These are phyloP conservation scores for Latrodectus hesperus DNA, from an alignment of 2,888 invertebrate species.

Conservation along the genomic window DNA sequence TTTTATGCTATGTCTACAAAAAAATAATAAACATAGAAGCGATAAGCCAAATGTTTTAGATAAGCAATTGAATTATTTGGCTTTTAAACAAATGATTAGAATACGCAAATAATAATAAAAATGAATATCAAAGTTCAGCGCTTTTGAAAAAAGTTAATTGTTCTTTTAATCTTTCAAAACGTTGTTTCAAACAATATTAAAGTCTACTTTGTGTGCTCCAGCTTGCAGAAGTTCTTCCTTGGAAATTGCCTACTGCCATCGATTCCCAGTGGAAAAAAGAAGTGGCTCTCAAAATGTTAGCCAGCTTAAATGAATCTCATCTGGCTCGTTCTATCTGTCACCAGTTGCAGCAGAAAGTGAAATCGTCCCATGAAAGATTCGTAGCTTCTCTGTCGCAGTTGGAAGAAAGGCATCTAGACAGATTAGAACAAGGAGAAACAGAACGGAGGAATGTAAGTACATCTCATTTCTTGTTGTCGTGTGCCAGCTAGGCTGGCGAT, in stretches of 20 bases:
- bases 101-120: too few relatives aligned
- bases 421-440: constrained; percentile 55
- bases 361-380: constrained; percentile 51
- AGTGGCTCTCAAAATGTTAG: constrained; percentile 47
- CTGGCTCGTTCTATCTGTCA: constrained; percentile 52
- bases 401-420: constrained; percentile 64
- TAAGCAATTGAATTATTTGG: too few relatives aligned
- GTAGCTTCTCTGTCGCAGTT: constrained; percentile 54
- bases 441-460: constrained; percentile 55
- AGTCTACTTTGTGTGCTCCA: neutral
- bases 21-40: too few relatives aligned
- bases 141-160: too few relatives aligned
- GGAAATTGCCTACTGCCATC: constrained; percentile 48
- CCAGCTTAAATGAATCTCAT: constrained; percentile 58
- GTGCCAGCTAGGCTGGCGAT: too few relatives aligned
- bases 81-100: too few relatives aligned
- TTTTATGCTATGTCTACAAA: too few relatives aligned
- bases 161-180: neutral
- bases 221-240: constrained; percentile 61
- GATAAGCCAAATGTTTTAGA: too few relatives aligned
- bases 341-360: constrained; percentile 61
- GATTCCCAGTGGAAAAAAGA: constrained; percentile 59
- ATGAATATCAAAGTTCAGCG: too few relatives aligned
- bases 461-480: too few relatives aligned
- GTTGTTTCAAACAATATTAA: neutral